Evolutionary conservation across 1,140 invertebrate genomes (phyloP).

Genomic region (Ridgeia piscesae): DNA sequence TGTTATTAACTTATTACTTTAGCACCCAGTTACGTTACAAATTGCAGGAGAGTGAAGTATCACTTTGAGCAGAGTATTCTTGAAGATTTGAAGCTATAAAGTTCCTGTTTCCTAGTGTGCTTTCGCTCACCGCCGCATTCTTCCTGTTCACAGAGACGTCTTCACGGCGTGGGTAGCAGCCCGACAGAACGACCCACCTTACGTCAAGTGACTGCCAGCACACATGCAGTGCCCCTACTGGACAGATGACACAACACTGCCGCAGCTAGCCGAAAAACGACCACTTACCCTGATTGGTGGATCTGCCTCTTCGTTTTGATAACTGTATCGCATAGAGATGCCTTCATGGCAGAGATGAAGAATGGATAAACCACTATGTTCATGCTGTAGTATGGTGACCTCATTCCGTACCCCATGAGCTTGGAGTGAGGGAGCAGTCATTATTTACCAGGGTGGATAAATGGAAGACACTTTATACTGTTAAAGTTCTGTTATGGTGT

Average conservation of each 20-base stretch:
- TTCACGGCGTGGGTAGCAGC: constrained; percentile 86
- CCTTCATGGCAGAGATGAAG: background rate
- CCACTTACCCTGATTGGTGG: background rate
- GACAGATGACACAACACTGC: background rate
- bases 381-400: background rate
- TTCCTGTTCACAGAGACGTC: constrained; percentile 73
- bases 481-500: background rate
- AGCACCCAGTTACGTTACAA: no score
- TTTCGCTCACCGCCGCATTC: background rate
- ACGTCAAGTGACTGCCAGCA: constrained; percentile 41
- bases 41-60: no score
- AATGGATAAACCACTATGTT: background rate
- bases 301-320: background rate
- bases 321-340: background rate
- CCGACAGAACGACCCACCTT: constrained; percentile 69
- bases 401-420: background rate
- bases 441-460: background rate
- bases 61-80: no score
- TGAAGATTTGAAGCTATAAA: no score
- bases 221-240: background rate
- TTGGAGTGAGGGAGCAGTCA: background rate
- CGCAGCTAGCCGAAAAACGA: background rate
- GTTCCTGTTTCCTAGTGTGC: background rate
- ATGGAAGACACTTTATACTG: background rate
- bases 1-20: no score